A percentile compares a stretch with the other conserved stretches of the same genome.
Conservation (phyloP, 2,888 invertebrate species). For the Melanotus villosus region DNA sequence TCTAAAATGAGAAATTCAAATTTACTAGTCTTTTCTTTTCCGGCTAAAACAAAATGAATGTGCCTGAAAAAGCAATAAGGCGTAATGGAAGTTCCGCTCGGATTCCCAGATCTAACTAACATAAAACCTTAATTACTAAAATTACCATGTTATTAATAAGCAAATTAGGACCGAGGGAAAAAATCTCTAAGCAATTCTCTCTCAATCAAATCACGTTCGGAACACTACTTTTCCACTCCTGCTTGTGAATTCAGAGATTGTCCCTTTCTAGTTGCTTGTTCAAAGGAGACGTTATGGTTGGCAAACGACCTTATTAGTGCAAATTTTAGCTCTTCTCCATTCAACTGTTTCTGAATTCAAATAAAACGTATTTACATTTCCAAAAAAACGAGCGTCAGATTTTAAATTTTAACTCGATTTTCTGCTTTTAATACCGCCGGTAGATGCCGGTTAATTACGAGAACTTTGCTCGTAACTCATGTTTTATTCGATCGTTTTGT, state of each 20-base stretch:
- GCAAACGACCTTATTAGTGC: constrained; percentile 13
- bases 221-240: constrained; percentile 3
- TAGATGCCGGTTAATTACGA: no score
- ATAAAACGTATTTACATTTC: neutral
- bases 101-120: constrained; percentile 21
- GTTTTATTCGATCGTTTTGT: no score
- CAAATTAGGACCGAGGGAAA: constrained; percentile 1
- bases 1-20: constrained; percentile 54
- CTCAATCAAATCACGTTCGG: constrained; percentile 13
- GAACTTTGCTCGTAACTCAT: no score
- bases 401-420: no score
- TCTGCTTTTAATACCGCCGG: no score
- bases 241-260: neutral
- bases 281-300: neutral
- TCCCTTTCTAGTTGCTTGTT: constrained; percentile 2
- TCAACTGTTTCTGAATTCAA: neutral
- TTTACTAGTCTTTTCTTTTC: constrained; percentile 48
- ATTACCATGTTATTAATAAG: constrained; percentile 13
- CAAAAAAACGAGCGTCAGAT: neutral
- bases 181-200: constrained; percentile 3
- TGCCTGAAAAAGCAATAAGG: constrained; percentile 31
- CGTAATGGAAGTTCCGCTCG: constrained; percentile 22
- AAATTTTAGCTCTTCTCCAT: neutral
- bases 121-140: constrained; percentile 4
- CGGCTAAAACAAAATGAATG: constrained; percentile 33